phyloP scores from a whole-genome alignment of 2,797 vertebrate genomes.

The Acanthis flammea region DNA sequence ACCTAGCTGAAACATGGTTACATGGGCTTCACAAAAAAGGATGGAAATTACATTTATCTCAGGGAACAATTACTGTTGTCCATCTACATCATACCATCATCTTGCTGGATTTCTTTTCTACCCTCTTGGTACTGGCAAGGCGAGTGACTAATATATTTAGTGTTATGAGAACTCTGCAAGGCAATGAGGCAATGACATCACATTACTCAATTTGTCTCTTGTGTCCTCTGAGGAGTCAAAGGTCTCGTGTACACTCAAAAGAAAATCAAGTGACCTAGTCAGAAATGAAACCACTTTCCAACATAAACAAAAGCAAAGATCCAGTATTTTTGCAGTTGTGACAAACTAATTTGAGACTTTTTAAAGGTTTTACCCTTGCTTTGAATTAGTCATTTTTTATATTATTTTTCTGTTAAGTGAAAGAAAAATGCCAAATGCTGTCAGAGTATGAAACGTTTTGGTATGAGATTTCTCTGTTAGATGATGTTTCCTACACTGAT shows the following conservation, averaged over 20 bases:
- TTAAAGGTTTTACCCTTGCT: constrained; percentile 41
- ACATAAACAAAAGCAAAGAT: constrained; percentile 66
- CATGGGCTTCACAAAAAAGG: neutral
- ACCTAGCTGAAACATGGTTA: neutral
- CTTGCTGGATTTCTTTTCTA: constrained; percentile 26
- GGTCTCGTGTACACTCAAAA: constrained; percentile 62
- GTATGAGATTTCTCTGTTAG: constrained; percentile 56
- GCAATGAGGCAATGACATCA: constrained; percentile 75
- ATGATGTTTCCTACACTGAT: constrained; percentile 63
- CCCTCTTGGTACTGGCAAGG: constrained; percentile 51
- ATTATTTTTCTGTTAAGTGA: constrained; percentile 2
- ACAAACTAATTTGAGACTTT: constrained; percentile 56
- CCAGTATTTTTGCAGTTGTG: constrained; percentile 61
- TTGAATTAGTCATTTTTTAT: constrained; percentile 51
- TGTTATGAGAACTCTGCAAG: constrained; percentile 65
- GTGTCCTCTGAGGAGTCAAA: constrained; percentile 69
- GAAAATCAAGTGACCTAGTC: constrained; percentile 69
- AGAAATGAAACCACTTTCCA: constrained; percentile 66
- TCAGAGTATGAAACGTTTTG: constrained; percentile 42
- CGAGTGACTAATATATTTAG: constrained; percentile 65
- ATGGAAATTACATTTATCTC: neutral
- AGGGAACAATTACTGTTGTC: constrained; percentile 17
- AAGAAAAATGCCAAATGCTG: constrained; percentile 30
- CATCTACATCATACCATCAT: neutral
- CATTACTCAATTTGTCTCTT: constrained; percentile 68